Evolutionary conservation across 2,113 vertebrate genomes (phyloP), one percentile per base, ranked within the genome.

Genomic region (Willisornis vidua): DNA sequence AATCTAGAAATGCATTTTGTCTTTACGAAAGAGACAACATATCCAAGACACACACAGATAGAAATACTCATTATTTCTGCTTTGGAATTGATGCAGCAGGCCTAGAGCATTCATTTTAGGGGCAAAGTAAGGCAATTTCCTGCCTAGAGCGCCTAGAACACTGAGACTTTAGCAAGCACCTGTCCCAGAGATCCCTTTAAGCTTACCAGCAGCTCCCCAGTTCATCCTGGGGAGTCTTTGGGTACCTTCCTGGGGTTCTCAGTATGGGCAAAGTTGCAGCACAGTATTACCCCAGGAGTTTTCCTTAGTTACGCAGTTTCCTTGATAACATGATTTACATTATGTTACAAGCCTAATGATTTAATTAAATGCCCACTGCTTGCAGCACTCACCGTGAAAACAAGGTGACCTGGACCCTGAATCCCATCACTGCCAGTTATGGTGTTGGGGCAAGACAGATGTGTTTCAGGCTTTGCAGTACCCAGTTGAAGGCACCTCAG

Each of bases 351-450:
- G 58, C 31, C 19, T 22, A 29, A 20, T 48, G 57, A 59, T 43
- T 31, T 11, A 75, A 87, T 93, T 46, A 67, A 89, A 57, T 72
- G 33, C 11, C 29, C 10, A 3, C 19, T 55, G 61, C 11, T 39
- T 62, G 33, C 63, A 61, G 58, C 49, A 20, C n/a, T 46, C 62
- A 43, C 35, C 1, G 0, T 28, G 43, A 17, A 8, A 51, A 8
- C 1, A 2, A 14, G 5, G 13, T 48, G 26, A 14, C 20, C 54
- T 26, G 28, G 12, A 41, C 6, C 24, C 41, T 2, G 2, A 29
- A 18, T 19, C 14, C 52, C 52, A 49, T 18, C 33, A 5, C n/a
- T 58, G 10, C 17, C 19, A 31, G 14, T 46, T 33, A 33, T 26
- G 15, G 23, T 59, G 1, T 0, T 58, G 48, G 25, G 39, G 10